Evolutionary conservation across 2,113 vertebrate genomes (phyloP), one percentile per base, ranked within the genome.

Genomic region (Oncorhynchus masou): DNA sequence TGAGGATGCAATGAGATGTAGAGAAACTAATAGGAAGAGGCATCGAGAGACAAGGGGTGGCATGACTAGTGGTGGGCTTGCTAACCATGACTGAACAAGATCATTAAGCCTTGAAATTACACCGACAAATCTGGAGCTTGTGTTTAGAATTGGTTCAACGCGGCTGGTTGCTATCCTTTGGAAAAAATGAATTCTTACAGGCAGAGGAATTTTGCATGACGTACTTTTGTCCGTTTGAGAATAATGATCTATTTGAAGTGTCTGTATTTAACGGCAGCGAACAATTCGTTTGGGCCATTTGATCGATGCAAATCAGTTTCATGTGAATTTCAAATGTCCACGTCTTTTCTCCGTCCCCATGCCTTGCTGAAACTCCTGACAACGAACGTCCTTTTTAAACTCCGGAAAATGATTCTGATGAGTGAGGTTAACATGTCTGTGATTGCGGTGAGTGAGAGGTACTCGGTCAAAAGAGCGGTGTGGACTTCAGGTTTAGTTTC

Each of bases 381-480:
- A 74, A 25, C 3, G 51, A 54, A 19, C 19, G 51, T 54, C 16
- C 15, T 54, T 54, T 54, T 54, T 15, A 19, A 54, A 54, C 16
- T 19, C 16, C 51, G 4, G 4, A 19, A 54, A 54, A 54, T 19
- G 31, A 13, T 73, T 79, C 88, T 72, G 86, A 89, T 79, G 88
- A 88, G 24, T 89, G 73, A 90, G 70, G 51, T 75, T 82, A 77
- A 78, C 82, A 16, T 87, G 83, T 84, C 81, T 83, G 65, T 31
- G 74, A 15, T 76, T 73, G 73, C 84, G 88, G 84, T 91, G 87
- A 89, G 86, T 88, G 70, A 4, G 57, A 39, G 20, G 51, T n/a
- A 19, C 5, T 74, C 31, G 19, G 62, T 59, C 45, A 29, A 57
- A 72, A 19, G 16, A 27, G 39, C n/a, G 8, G 57, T 62, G 24